Base-by-base conservation (phyloP, 2,113 vertebrate species). In the Grallaria varia region DNA sequence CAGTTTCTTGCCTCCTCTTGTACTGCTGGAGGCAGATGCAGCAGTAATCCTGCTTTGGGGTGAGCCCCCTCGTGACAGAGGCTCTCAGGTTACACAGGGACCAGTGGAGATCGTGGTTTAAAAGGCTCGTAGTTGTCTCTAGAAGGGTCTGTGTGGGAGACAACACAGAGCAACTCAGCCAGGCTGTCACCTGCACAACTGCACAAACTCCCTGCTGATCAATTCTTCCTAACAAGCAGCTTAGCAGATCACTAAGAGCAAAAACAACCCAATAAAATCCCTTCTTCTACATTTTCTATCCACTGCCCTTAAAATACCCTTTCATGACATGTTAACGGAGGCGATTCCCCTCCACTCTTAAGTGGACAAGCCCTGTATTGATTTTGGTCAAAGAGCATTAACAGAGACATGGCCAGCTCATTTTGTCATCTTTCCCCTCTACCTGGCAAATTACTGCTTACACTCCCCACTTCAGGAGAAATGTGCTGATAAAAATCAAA, bases 61-160 rank as follows among this genome's bases (percentile, higher is more conserved):
- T 99, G 62, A 99, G 98, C 10, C 99, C 99, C 92, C 97, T 98
- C 37, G 98, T 99, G 94, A 99, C 98, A 1, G 99, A 98, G 27
- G 98, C 98, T 77, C 98, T 99, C 60, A 99, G 98, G 95, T 99
- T 99, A 74, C 98, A 98, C 84, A 99, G 96, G n/a, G 99, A 99
- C 99, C 99, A 99, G 83, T 99, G 99, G 78, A 99, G 99, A 96
- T 99, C 99, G 3, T 99, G 99, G 97, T 99, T 99, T 67, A 99
- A 80, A 60, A 99, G 98, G 91, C 90, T 99, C 2, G 99, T 99
- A 8, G 99, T 99, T 33, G 99, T 99, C 98, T 99, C 99, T 47
- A 99, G 96, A 80, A 99, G 97, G 13, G 99, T 99, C 99, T 99
- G 94, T 14, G 60, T 52, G 67, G 58, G 83, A 92, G 50, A 91